These are phyloP conservation scores for Alfaro cultratus DNA, from an alignment of 2,797 vertebrate species.

Conservation along the genomic window DNA sequence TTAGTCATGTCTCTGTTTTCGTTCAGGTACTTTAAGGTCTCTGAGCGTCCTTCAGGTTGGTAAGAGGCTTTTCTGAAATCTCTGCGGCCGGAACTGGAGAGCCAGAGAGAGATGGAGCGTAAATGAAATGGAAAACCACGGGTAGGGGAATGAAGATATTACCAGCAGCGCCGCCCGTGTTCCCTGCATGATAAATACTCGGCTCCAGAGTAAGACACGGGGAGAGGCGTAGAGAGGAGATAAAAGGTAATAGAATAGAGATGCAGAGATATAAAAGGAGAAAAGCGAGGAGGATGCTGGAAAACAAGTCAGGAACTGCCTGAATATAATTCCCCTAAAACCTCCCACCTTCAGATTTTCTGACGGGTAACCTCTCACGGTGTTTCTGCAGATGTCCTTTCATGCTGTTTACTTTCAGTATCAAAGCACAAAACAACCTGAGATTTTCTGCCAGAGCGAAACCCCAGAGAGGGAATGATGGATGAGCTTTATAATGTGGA, in stretches of 20 bases:
- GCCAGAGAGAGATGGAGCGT: slow-evolving; percentile 17
- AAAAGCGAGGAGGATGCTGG: slow-evolving; percentile 8
- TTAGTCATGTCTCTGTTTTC: not conserved
- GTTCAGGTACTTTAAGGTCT: slow-evolving; percentile 43
- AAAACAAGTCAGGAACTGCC: slow-evolving; percentile 12
- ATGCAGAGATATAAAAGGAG: slow-evolving; percentile 36
- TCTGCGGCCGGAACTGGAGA: slow-evolving; percentile 6
- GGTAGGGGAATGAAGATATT: slow-evolving; percentile 38
- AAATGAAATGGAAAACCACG: slow-evolving; percentile 45
- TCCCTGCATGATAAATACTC: slow-evolving; percentile 55
- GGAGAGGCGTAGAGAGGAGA: slow-evolving; percentile 4
- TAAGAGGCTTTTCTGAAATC: slow-evolving; percentile 16
- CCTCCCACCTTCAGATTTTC: slow-evolving; percentile 4
- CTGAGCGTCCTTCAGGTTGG: slow-evolving; percentile 55
- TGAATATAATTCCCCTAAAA: slow-evolving; percentile 1
- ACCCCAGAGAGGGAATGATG: not conserved
- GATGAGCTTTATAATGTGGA: not conserved
- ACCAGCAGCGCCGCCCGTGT: slow-evolving; percentile 16
- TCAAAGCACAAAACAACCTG: slow-evolving; percentile 16
- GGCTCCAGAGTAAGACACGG: slow-evolving; percentile 16
- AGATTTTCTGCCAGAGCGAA: not conserved
- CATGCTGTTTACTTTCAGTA: slow-evolving; percentile 2
- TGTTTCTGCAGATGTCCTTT: slow-evolving; percentile 6
- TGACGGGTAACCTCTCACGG: not conserved
- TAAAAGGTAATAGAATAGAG: slow-evolving; percentile 42